These are phyloP conservation scores for Pimpla rufipes DNA, from an alignment of 2,888 invertebrate species.

Conservation along the genomic window DNA sequence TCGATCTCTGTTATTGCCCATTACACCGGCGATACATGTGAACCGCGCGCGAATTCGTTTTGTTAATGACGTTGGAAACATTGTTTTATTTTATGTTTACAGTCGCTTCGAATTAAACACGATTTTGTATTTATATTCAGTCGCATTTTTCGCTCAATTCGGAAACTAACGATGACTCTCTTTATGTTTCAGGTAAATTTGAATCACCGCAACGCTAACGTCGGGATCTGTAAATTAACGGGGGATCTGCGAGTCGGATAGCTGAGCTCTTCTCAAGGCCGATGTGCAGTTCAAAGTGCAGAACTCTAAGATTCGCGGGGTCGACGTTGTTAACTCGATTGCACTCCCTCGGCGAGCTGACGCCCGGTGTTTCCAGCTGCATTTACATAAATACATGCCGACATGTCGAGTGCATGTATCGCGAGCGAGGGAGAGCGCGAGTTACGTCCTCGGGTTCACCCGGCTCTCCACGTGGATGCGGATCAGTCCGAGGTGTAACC, in stretches of 20 bases:
- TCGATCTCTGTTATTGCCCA: background rate
- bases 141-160: too few relatives aligned
- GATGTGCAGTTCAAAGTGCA: background rate
- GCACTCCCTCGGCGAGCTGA: constrained; percentile 1
- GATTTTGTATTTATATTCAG: too few relatives aligned
- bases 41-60: background rate
- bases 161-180: too few relatives aligned
- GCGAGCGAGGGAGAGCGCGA: background rate
- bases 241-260: background rate
- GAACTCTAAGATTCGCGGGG: constrained; percentile 7
- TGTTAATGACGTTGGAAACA: background rate
- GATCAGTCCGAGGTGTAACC: constrained; percentile 17
- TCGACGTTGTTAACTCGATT: constrained; percentile 24
- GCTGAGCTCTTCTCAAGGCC: background rate
- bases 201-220: background rate
- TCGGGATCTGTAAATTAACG: background rate
- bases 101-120: too few relatives aligned
- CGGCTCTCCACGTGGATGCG: constrained; percentile 11
- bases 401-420: constrained; percentile 3
- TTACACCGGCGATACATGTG: background rate
- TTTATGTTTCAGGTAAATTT: background rate
- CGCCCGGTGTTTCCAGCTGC: background rate
- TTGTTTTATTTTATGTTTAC: background rate
- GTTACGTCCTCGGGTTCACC: background rate
- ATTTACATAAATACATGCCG: background rate